Conservation (phyloP, 1,140 invertebrate species). For the Sarcophaga peregrina region DNA sequence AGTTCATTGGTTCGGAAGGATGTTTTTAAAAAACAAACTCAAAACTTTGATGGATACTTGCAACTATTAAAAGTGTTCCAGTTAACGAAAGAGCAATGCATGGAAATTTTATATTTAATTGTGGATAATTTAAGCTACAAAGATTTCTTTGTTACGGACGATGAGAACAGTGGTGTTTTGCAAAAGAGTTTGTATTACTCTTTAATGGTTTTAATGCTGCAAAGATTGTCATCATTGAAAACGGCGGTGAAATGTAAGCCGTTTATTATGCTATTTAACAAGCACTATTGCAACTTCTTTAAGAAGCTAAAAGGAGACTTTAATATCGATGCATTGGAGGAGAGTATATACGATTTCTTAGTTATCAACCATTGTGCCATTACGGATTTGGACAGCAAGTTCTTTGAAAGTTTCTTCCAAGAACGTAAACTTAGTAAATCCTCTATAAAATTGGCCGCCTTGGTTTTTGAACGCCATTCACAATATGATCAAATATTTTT, state of each 20-base stretch:
- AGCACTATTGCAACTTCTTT: constrained; percentile 50
- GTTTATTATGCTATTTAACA: constrained; percentile 48
- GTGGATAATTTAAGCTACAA: constrained; percentile 48
- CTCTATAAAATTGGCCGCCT: constrained; percentile 67
- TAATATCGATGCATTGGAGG: constrained; percentile 69
- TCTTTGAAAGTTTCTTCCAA: constrained; percentile 68
- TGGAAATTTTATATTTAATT: constrained; percentile 54
- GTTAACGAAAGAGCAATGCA: constrained; percentile 51
- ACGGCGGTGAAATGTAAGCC: constrained; percentile 51
- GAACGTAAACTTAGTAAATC: constrained; percentile 68
- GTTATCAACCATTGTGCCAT: constrained; percentile 71
- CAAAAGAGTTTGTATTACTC: constrained; percentile 54
- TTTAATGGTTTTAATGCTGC: constrained; percentile 51
- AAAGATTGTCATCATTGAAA: constrained; percentile 51
- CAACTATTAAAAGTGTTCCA: constrained; percentile 55
- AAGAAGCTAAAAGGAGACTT: constrained; percentile 51
- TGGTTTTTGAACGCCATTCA: constrained; percentile 68
- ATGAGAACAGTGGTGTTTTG: constrained; percentile 25
- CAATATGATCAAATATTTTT: constrained; percentile 67
- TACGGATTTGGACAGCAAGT: constrained; percentile 64
- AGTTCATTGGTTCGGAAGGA: constrained; percentile 48
- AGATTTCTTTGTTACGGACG: constrained; percentile 48
- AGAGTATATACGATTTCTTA: constrained; percentile 70
- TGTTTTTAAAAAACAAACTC: constrained; percentile 35
- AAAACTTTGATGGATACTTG: constrained; percentile 53